Evolutionary conservation across 2,888 invertebrate genomes (phyloP), one percentile per base, ranked within the genome.

Genomic region (Cheilosia grossa): DNA sequence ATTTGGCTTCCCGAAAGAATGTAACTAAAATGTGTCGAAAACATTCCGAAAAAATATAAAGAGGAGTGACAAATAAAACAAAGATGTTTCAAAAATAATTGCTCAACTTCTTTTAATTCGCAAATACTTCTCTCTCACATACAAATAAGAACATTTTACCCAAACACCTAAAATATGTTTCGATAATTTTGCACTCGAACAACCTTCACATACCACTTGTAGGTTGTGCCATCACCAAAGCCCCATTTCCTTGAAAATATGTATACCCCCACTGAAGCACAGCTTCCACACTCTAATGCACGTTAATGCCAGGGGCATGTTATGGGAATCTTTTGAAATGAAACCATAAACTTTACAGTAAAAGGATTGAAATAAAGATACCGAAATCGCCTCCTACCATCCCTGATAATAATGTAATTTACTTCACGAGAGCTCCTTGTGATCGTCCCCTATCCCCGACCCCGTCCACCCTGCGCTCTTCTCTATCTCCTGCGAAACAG

Each of bases 301-400:
- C 3, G 19, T 47, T 47, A 47, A 69, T 58, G 67, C 73, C 17
- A 51, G 59, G 64, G 69, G n/a, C 69, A 79, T 64, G 69, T 59
- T 79, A 79, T 79, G 33, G 21, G 79, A 70, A 83, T 83, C 83
- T 83, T 64, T 70, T 78, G 58, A 83, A 79, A 83, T 83, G 79
- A 83, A 83, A 83, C 74, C 83, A 83, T 83, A 83, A 83, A 83
- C 83, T 83, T 83, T 79, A 79, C 74, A 83, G 83, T 51, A 79
- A 83, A 83, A 83, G 83, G 83, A 83, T 83, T 83, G 83, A 83
- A 83, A 83, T 83, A 83, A 83, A 83, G 83, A 83, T 83, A 77
- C 72, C 54, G 64, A 44, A 59, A 64, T 47, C 61, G 54, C 42
- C 63, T 49, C 49, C 67, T 74, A 70, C 21, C 74, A 63, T 70